Evolutionary conservation across 2,113 vertebrate genomes (phyloP).

Genomic region (Sebastes fasciatus): DNA sequence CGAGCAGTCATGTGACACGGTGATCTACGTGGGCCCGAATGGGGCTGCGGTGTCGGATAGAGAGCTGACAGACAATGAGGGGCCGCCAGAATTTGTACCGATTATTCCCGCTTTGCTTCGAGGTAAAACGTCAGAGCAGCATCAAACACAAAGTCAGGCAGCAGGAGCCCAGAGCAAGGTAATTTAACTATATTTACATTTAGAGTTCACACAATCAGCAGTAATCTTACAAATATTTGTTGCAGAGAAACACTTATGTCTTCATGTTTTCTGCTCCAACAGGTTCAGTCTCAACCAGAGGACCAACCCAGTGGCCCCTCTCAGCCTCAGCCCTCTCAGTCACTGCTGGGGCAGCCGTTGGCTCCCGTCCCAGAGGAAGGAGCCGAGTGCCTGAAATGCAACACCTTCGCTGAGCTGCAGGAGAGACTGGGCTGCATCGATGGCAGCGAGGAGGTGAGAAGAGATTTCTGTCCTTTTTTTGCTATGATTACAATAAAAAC

Average conservation of each 20-base stretch:
- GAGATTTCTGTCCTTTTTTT: background rate
- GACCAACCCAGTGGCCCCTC: constrained; percentile 49
- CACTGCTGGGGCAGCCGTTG: constrained; percentile 75
- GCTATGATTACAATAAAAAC: background rate
- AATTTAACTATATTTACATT: background rate
- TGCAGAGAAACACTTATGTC: background rate
- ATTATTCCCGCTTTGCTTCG: constrained; percentile 92
- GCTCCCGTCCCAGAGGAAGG: constrained; percentile 84
- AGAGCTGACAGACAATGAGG: constrained; percentile 97
- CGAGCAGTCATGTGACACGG: constrained; percentile 98
- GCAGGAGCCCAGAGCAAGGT: constrained; percentile 70
- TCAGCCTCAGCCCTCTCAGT: constrained; percentile 65
- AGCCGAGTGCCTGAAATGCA: constrained; percentile 94
- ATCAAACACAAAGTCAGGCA: constrained; percentile 54
- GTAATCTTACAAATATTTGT: background rate
- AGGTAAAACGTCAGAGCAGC: constrained; percentile 71
- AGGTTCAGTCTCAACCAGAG: constrained; percentile 66
- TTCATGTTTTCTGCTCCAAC: constrained; percentile 22
- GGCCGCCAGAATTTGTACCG: constrained; percentile 96
- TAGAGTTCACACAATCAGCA: background rate
- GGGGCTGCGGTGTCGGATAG: constrained; percentile 95
- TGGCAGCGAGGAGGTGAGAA: constrained; percentile 91
- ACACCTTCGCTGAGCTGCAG: constrained; percentile 98
- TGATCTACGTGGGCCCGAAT: constrained; percentile 97
- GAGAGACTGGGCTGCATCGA: constrained; percentile 97